Percentiles rank a stretch among this genome's conserved stretches.
Conservation (phyloP, 2,888 invertebrate species). For the Heliconius ismenius region DNA sequence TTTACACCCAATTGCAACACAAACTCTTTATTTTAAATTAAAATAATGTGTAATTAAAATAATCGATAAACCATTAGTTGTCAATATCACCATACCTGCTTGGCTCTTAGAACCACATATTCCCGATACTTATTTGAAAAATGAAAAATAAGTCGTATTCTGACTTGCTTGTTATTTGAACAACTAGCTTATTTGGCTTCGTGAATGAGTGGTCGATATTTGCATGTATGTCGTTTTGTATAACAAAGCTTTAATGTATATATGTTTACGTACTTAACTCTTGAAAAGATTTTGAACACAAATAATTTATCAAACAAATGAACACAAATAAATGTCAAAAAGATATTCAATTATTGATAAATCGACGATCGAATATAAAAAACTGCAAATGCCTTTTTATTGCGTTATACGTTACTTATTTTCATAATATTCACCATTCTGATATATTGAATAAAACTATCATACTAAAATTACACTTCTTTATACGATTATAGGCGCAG, state of each 20-base stretch:
- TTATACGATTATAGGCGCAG: conserved; percentile 56
- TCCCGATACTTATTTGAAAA: conserved; percentile 52
- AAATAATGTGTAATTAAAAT: background rate
- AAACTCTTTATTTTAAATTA: background rate
- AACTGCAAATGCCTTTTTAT: no score
- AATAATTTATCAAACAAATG: no score
- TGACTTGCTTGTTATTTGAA: background rate
- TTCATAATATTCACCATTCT: no score
- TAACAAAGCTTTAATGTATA: background rate
- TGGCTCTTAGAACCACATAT: conserved; percentile 66
- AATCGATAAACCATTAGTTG: background rate
- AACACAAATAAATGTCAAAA: no score
- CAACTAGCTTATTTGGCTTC: background rate
- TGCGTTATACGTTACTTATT: no score
- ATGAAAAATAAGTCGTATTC: background rate
- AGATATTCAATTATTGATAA: no score
- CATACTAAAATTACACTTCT: background rate
- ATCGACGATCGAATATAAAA: no score
- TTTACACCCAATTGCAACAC: background rate
- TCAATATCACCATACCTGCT: background rate
- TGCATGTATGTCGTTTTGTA: background rate
- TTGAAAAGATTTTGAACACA: no score
- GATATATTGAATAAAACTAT: background rate
- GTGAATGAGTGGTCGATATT: conserved; percentile 1
- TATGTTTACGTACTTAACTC: background rate